Conservation (phyloP, 2,888 invertebrate genomes). For the Coenonympha arcania region DNA sequence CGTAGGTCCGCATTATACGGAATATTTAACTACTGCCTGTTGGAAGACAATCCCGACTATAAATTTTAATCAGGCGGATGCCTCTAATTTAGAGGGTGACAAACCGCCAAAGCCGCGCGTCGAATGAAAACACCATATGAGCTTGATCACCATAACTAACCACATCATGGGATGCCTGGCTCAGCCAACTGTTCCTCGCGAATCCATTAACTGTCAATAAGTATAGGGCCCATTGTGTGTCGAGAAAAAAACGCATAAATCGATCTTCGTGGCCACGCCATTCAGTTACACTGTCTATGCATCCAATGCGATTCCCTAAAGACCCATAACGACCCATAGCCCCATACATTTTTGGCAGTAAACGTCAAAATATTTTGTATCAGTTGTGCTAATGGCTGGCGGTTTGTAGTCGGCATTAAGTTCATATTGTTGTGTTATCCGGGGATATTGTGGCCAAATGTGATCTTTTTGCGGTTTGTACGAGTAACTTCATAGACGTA, state of each 20-base stretch:
- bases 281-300: constrained; percentile 48
- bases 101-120: constrained; percentile 18
- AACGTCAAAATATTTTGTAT: constrained; percentile 73
- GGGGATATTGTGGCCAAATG: constrained; percentile 49
- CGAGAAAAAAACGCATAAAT: constrained; percentile 68
- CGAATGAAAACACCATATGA: constrained; percentile 58
- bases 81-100: constrained; percentile 21
- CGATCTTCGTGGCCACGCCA: constrained; percentile 66
- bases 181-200: constrained; percentile 61
- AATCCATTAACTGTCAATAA: constrained; percentile 69
- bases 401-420: constrained; percentile 59
- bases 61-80: constrained; percentile 21
- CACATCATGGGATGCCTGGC: constrained; percentile 59
- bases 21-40: neutral
- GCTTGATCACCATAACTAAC: constrained; percentile 71
- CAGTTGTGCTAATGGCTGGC: constrained; percentile 62
- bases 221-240: constrained; percentile 61
- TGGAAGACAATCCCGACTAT: constrained; percentile 6
- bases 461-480: constrained; percentile 35
- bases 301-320: constrained; percentile 58
- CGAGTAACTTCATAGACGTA: constrained; percentile 10
- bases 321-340: constrained; percentile 32
- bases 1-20: neutral
- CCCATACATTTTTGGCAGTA: constrained; percentile 58
- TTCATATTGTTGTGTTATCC: constrained; percentile 57